A percentile compares a stretch with the other conserved stretches of the same genome.
Evolutionary conservation across 1,140 invertebrate species (phyloP).

Genomic region (Littorina saxatilis): DNA sequence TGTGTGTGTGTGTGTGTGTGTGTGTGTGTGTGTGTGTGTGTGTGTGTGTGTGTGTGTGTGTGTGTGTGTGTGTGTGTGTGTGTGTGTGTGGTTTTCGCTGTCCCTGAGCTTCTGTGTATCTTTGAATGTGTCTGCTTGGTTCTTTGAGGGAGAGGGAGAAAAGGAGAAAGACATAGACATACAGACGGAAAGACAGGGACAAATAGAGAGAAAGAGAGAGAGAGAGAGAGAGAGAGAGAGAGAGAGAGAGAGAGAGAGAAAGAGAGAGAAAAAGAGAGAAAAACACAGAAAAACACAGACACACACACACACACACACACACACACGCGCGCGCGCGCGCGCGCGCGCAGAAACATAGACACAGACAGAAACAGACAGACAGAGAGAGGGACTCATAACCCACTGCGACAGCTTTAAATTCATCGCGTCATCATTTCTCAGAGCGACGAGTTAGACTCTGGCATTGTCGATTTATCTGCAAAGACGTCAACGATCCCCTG

Average conservation of each 20-base stretch:
- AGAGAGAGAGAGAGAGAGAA: conserved; percentile 12
- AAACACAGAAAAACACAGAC: neutral
- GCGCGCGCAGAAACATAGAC: neutral
- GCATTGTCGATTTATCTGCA: no score
- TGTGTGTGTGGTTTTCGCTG: neutral
- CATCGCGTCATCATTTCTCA: no score
- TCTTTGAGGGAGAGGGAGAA: no score
- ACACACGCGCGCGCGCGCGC: conserved; percentile 1
- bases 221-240: conserved; percentile 8
- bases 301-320: neutral
- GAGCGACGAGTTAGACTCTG: no score
- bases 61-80: neutral
- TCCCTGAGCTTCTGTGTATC: no score
- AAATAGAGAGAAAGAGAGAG: neutral
- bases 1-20: neutral
- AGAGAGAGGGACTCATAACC: neutral
- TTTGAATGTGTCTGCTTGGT: neutral
- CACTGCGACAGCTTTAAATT: no score
- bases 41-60: neutral
- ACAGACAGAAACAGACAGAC: neutral
- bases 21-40: neutral
- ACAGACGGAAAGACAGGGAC: neutral
- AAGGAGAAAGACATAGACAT: neutral
- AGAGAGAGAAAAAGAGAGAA: conserved; percentile 3
- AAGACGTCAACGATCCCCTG: no score